These are phyloP conservation scores for Carcina quercana DNA, from an alignment of 2,888 invertebrate species.

Conservation along the genomic window DNA sequence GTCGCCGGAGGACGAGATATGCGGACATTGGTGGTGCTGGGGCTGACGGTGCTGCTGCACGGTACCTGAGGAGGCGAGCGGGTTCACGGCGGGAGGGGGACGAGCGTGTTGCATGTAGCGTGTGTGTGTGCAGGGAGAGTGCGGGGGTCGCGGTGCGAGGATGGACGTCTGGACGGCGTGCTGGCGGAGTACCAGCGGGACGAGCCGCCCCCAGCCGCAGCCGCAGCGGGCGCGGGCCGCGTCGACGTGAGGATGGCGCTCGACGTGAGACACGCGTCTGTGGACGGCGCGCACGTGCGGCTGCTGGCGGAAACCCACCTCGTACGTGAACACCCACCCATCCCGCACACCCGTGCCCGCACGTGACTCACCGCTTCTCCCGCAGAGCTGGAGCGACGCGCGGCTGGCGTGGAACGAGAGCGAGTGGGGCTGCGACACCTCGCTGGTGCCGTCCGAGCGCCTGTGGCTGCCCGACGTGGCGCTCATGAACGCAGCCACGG, in stretches of 20 bases:
- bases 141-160: conserved; percentile 35
- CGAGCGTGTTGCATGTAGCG: no score
- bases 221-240: conserved; percentile 29
- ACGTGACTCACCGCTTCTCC: no score
- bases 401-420: conserved; percentile 81
- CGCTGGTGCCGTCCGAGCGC: conserved; percentile 80
- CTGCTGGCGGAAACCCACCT: conserved; percentile 64
- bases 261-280: conserved; percentile 76
- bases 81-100: no score
- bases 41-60: no score
- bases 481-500: conserved; percentile 81
- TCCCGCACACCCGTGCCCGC: not conserved
- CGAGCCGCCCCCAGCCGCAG: conserved; percentile 8
- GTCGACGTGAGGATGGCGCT: conserved; percentile 71
- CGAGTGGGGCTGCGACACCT: conserved; percentile 75
- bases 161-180: conserved; percentile 44
- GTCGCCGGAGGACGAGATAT: no score
- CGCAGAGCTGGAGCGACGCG: conserved; percentile 85
- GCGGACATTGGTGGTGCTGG: no score
- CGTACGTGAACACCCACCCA: conserved; percentile 62
- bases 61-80: no score
- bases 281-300: conserved; percentile 76
- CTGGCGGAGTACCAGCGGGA: conserved; percentile 61
- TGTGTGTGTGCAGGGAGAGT: conserved; percentile 16
- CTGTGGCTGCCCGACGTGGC: conserved; percentile 87